Evolutionary conservation across 2,888 invertebrate species (phyloP), one percentile per base, ranked within the genome.

Genomic region (Syrista parreyssii): DNA sequence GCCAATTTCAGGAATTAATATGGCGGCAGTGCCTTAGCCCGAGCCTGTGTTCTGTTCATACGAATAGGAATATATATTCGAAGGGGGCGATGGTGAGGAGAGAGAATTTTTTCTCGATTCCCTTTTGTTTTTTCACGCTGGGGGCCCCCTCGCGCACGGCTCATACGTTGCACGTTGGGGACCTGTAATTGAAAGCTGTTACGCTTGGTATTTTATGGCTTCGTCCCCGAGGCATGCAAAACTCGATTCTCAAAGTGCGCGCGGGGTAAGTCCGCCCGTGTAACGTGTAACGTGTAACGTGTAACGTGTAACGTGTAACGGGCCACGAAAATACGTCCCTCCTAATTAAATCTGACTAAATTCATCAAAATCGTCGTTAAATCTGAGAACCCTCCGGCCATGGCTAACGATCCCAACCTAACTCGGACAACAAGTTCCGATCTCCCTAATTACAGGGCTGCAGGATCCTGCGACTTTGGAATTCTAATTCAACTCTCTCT

Each of bases 141-240:
- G 74, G 15, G 40, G 55, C 71, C 6, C 69, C 73, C 12, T 76
- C 74, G 72, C 83, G 80, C 83, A 77, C 79, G 76, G 79, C 84
- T 85, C 85, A 81, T 86, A 83, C 84, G 82, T 35, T 40, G 68
- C 84, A 83, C 81, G 79, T 83, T 68, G 83, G 84, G 85, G 86
- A 85, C 84, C 83, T 83, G 86, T 89, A 90, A 89, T 89, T 89
- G 89, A 90, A 90, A 90, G 90, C 89, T 89, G 90, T 90, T 90
- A 89, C 87, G 88, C 90, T 87, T 78, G 85, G 85, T 88, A 89
- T 89, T 90, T 90, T 90, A 89, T 86, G 90, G 83, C 86, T 89
- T 87, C 89, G 89, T 89, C 87, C 86, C 80, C 78, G 80, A 86
- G 90, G 86, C 88, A 89, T 87, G 87, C 87, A 87, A 88, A 89